A percentile compares a stretch with the other conserved stretches of the same genome.
These are phyloP conservation scores for Acanthosepion lycidas DNA, from an alignment of 2,888 invertebrate species.

Conservation along the genomic window DNA sequence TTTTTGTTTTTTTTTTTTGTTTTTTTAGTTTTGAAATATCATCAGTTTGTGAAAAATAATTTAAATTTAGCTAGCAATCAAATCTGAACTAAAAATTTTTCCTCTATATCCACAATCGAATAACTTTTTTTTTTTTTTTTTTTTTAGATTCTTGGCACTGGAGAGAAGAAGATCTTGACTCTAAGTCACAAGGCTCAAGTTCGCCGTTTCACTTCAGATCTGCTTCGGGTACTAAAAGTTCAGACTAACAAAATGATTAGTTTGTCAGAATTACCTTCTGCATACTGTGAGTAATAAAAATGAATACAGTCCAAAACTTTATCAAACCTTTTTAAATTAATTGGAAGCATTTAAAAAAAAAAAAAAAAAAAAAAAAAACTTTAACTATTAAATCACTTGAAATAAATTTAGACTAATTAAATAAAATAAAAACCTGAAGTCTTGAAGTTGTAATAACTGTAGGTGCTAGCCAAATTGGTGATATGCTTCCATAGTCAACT, in stretches of 20 bases:
- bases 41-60: too few species aligned
- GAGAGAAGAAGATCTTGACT: constrained; percentile 88
- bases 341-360: not conserved
- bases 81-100: too few species aligned
- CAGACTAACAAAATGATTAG: constrained; percentile 84
- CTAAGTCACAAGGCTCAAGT: constrained; percentile 89
- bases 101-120: too few species aligned
- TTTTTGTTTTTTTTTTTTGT: too few species aligned
- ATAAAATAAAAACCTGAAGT: not conserved
- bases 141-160: constrained; percentile 89
- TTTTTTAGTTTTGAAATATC: too few species aligned
- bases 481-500: too few species aligned
- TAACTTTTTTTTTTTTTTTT: not conserved
- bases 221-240: constrained; percentile 88
- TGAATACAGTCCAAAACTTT: too few species aligned
- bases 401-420: too few species aligned
- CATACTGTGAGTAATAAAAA: constrained; percentile 77
- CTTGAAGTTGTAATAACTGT: too few species aligned
- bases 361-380: not conserved
- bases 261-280: constrained; percentile 82
- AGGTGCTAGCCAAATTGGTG: too few species aligned
- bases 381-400: not conserved
- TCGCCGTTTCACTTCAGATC: constrained; percentile 88
- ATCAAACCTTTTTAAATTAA: too few species aligned
- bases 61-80: too few species aligned